A percentile compares a stretch with the other conserved stretches of the same genome.
Evolutionary conservation across 2,113 vertebrate species (phyloP).

Genomic region (Addax nasomaculatus): DNA sequence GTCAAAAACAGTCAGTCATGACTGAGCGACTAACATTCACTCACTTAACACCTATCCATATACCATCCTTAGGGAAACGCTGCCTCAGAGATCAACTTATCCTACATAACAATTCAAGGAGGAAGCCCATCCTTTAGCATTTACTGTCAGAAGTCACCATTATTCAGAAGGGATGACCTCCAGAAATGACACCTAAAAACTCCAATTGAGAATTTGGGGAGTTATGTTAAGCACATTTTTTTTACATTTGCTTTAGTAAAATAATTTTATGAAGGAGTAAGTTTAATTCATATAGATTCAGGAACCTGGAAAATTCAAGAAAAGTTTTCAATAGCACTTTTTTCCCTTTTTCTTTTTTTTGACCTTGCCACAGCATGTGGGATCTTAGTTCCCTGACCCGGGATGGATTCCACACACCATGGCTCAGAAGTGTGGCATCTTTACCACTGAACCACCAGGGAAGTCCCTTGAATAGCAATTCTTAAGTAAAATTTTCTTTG

Average conservation of each 20-base stretch:
- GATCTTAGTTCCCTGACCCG: background rate
- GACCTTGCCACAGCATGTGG: background rate
- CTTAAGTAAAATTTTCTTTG: background rate
- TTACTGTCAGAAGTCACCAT: background rate
- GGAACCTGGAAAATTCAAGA: background rate
- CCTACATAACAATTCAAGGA: background rate
- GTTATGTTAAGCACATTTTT: background rate
- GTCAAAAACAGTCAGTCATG: background rate
- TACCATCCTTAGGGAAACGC: background rate
- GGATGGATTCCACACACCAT: background rate
- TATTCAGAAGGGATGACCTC: background rate
- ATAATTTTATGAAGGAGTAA: background rate
- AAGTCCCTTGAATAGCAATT: background rate
- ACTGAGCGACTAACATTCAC: background rate
- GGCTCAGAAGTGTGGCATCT: background rate
- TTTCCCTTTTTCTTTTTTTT: background rate
- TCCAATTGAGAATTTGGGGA: background rate
- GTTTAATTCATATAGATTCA: background rate
- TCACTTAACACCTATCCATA: background rate
- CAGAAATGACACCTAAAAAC: background rate
- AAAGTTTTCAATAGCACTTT: background rate
- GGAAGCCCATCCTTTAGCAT: background rate
- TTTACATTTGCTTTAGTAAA: background rate
- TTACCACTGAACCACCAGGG: background rate
- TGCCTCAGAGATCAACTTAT: background rate